Conservation (phyloP, 1,140 invertebrate species). For the Megathymus violae region DNA sequence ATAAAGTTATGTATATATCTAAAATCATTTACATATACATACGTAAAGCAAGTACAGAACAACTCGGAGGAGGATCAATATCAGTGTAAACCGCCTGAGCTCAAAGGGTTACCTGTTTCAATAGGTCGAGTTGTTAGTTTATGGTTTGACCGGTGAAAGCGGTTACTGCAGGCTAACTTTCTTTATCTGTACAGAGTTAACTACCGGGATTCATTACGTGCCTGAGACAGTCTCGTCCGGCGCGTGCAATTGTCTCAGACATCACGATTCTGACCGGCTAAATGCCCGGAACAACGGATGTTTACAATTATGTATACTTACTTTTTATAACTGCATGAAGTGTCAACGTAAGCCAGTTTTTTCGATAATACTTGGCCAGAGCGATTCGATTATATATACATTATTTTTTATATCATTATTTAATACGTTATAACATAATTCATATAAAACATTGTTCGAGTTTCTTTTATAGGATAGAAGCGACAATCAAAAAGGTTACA, state of each 20-base stretch:
- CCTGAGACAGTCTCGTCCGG: slow-evolving; percentile 39
- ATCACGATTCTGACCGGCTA: slow-evolving; percentile 16
- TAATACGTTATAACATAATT: no score
- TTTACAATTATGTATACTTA: slow-evolving; percentile 11
- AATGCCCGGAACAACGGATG: slow-evolving; percentile 27
- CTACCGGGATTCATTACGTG: slow-evolving; percentile 51
- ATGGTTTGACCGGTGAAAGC: slow-evolving; percentile 58
- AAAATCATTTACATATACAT: no score
- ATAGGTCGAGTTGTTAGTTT: slow-evolving; percentile 34
- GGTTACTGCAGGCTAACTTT: slow-evolving; percentile 62
- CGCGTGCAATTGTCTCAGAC: slow-evolving; percentile 19
- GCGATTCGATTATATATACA: no score
- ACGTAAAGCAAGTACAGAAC: no score
- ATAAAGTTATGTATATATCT: no score
- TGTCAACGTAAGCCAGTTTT: neutral
- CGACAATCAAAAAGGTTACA: no score
- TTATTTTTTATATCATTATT: no score
- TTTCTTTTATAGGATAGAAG: no score
- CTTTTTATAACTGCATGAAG: neutral
- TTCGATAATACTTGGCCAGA: neutral
- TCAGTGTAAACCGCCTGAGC: neutral
- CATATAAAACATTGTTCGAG: no score
- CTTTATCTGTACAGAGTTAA: slow-evolving; percentile 51
- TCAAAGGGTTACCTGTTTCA: slow-evolving; percentile 26
- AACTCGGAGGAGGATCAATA: no score